Conservation (phyloP, 2,797 vertebrate genomes). For the Peromyscus melanophrys region DNA sequence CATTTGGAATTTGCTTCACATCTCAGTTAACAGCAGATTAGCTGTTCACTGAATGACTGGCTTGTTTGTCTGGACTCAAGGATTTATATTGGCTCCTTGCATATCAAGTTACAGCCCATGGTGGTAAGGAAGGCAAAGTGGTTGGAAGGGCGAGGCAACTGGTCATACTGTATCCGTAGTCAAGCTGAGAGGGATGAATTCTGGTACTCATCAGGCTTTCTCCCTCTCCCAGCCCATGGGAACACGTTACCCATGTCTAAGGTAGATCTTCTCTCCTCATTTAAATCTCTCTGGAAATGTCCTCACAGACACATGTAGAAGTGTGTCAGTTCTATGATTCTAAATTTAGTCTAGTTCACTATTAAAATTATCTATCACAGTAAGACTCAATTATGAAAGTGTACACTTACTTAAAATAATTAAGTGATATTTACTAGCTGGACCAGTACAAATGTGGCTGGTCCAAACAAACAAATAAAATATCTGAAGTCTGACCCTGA, state of each 20-base stretch:
- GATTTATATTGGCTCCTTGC: not conserved
- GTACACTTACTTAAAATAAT: conserved; percentile 42
- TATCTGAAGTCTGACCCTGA: not conserved
- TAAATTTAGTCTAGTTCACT: not conserved
- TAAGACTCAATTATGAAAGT: not conserved
- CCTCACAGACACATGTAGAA: not conserved
- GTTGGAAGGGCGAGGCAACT: not conserved
- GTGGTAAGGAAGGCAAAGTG: not conserved
- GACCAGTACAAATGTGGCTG: too few species aligned
- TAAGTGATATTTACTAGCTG: conserved; percentile 3
- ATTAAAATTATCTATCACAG: not conserved
- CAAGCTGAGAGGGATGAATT: not conserved
- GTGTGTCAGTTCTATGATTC: not conserved
- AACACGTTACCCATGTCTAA: not conserved
- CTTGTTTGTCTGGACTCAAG: not conserved
- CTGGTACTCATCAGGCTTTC: too few species aligned
- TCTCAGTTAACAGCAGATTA: not conserved
- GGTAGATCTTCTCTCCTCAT: not conserved
- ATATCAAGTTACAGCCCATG: not conserved
- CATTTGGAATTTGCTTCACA: conserved; percentile 57
- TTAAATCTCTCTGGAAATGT: not conserved
- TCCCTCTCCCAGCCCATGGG: not conserved
- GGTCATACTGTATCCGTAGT: not conserved
- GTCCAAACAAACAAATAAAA: conserved; percentile 46
- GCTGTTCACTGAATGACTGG: conserved; percentile 24